phyloP scores from a whole-genome alignment of 2,888 invertebrate species.

The Schrankia costaestrigalis region DNA sequence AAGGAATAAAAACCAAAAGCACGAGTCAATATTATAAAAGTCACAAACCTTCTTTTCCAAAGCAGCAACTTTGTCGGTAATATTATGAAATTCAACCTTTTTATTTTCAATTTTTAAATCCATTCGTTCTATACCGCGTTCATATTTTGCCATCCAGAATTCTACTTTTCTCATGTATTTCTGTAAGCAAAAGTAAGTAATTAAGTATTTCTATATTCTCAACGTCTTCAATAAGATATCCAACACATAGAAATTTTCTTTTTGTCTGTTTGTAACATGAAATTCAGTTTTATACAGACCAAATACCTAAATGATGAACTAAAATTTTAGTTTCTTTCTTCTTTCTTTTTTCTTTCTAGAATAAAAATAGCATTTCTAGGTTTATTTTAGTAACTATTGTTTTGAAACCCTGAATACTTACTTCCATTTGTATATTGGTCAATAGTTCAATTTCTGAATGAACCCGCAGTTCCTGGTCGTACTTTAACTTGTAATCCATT shows the following conservation, averaged over 20 bases:
- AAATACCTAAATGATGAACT: too few relatives aligned
- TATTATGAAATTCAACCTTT: conserved; percentile 1
- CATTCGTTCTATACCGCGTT: conserved; percentile 59
- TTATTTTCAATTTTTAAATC: conserved; percentile 64
- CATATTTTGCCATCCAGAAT: conserved; percentile 67
- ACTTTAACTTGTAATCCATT: conserved; percentile 46
- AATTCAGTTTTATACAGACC: too few relatives aligned
- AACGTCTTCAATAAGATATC: too few relatives aligned
- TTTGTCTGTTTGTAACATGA: too few relatives aligned
- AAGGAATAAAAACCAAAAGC: too few relatives aligned
- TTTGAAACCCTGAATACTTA: conserved; percentile 22
- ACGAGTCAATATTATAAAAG: too few relatives aligned
- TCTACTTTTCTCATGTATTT: conserved; percentile 62
- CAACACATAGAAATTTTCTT: too few relatives aligned
- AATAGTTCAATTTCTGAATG: conserved; percentile 65
- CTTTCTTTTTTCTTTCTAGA: too few relatives aligned
- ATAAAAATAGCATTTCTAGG: too few relatives aligned
- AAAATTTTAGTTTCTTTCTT: too few relatives aligned
- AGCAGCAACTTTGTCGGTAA: conserved; percentile 1
- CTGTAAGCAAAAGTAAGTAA: conserved; percentile 30
- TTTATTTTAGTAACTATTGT: too few relatives aligned
- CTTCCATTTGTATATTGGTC: conserved; percentile 57
- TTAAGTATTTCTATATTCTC: too few relatives aligned
- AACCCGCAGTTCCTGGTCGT: conserved; percentile 59
- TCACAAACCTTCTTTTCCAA: conserved; percentile 2